Evolutionary conservation across 2,888 invertebrate species (phyloP).

Genomic region (Scotopteryx bipunctaria): DNA sequence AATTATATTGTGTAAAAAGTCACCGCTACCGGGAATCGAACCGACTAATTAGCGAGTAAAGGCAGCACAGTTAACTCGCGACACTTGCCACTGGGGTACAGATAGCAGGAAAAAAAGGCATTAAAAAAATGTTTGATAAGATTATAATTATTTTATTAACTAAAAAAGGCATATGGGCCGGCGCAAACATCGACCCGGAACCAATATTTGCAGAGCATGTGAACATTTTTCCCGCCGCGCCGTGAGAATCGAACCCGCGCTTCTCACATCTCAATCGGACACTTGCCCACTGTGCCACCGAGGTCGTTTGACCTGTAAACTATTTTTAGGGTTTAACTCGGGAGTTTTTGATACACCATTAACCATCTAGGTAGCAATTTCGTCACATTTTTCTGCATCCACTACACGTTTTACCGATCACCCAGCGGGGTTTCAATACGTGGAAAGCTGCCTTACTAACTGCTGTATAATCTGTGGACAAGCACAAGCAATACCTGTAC

Average conservation of each 20-base stretch:
- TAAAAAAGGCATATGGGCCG: too few relatives aligned
- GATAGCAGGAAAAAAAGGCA: slow-evolving; percentile 40
- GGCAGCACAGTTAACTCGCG: slow-evolving; percentile 57
- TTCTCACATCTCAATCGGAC: too few relatives aligned
- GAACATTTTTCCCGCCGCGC: too few relatives aligned
- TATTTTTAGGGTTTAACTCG: too few relatives aligned
- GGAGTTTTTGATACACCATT: too few relatives aligned
- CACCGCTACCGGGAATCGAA: slow-evolving; percentile 62
- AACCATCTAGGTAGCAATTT: not conserved
- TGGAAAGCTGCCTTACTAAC: slow-evolving; percentile 46
- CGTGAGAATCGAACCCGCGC: too few relatives aligned
- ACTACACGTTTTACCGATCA: slow-evolving; percentile 33
- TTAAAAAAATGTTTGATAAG: not conserved
- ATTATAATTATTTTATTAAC: not conserved
- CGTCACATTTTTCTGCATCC: slow-evolving; percentile 12
- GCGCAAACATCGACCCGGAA: too few relatives aligned
- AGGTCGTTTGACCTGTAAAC: too few relatives aligned
- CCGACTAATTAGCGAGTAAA: slow-evolving; percentile 65
- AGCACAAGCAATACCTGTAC: not conserved
- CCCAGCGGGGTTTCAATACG: slow-evolving; percentile 45
- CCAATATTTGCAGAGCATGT: too few relatives aligned
- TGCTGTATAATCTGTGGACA: slow-evolving; percentile 9
- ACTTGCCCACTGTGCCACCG: too few relatives aligned
- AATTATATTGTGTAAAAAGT: slow-evolving; percentile 62
- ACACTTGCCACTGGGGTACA: slow-evolving; percentile 52